These are phyloP conservation scores for Mesochorus sp. DNA, from an alignment of 2,888 invertebrate genomes.

Conservation along the genomic window DNA sequence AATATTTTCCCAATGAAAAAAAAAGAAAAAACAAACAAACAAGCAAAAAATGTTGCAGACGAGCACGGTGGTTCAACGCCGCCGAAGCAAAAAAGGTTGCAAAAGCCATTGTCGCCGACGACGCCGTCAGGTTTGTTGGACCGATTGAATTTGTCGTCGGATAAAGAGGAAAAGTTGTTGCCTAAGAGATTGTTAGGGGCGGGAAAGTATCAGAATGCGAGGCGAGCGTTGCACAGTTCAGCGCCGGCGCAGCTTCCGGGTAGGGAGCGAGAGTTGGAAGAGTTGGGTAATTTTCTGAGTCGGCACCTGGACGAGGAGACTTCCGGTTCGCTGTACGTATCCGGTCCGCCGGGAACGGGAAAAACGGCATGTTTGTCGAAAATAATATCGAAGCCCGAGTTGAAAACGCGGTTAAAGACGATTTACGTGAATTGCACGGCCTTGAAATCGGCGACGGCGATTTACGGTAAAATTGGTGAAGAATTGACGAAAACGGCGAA, in stretches of 20 bases:
- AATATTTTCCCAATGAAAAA: background rate
- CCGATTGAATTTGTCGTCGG: constrained; percentile 69
- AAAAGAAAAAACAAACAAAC: background rate
- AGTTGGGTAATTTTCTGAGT: constrained; percentile 87
- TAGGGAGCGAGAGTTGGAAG: constrained; percentile 90
- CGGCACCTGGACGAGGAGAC: constrained; percentile 86
- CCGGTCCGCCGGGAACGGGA: constrained; percentile 98
- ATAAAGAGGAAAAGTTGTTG: constrained; percentile 61
- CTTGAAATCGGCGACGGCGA: constrained; percentile 91
- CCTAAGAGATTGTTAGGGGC: constrained; percentile 72
- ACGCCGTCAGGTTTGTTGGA: constrained; percentile 74
- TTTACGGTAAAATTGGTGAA: constrained; percentile 90
- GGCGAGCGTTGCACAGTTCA: constrained; percentile 83
- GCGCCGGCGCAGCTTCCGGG: constrained; percentile 86
- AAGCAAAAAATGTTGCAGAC: constrained; percentile 57
- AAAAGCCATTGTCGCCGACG: constrained; percentile 49
- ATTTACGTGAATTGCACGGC: constrained; percentile 95
- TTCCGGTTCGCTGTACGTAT: constrained; percentile 95
- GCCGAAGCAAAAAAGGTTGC: constrained; percentile 67
- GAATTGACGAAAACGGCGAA: constrained; percentile 89
- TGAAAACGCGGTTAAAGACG: constrained; percentile 84
- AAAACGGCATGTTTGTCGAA: constrained; percentile 95
- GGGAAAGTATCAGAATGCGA: constrained; percentile 78
- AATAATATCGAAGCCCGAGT: constrained; percentile 87
- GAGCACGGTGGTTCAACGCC: constrained; percentile 68